Percentiles rank a stretch among this genome's conserved stretches.
Evolutionary conservation across 1,140 invertebrate genomes (phyloP).

Genomic region (Drosophila novamexicana): DNA sequence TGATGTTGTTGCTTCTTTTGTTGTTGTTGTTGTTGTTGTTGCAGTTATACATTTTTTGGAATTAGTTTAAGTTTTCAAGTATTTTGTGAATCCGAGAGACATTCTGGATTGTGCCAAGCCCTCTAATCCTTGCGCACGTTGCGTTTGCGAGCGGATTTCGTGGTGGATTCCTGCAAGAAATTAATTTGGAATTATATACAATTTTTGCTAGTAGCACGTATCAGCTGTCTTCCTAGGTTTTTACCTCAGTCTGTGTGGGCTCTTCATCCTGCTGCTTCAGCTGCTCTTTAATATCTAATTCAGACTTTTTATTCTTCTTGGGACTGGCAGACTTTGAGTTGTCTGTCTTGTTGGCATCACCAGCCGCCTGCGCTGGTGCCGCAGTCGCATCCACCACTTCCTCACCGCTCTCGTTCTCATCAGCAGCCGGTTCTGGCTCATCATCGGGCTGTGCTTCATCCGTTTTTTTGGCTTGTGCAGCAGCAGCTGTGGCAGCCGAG

Average conservation of each 20-base stretch:
- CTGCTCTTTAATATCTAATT: slow-evolving; percentile 72
- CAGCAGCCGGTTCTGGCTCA: slow-evolving; percentile 44
- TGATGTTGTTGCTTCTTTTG: slow-evolving; percentile 11
- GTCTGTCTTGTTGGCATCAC: slow-evolving; percentile 58
- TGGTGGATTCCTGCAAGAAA: slow-evolving; percentile 59
- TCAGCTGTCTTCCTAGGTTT: too few species aligned
- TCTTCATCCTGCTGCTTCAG: slow-evolving; percentile 48
- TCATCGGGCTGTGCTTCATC: slow-evolving; percentile 68
- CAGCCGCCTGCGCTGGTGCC: slow-evolving; percentile 36
- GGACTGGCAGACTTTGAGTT: slow-evolving; percentile 62
- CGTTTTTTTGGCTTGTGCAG: slow-evolving; percentile 61
- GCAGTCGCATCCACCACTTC: slow-evolving; percentile 50
- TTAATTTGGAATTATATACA: not conserved
- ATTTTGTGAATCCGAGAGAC: slow-evolving; percentile 25
- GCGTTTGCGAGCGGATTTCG: slow-evolving; percentile 72
- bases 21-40: slow-evolving; percentile 18
- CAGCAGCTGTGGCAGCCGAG: slow-evolving; percentile 44
- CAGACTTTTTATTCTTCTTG: slow-evolving; percentile 77
- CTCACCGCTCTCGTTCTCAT: slow-evolving; percentile 41
- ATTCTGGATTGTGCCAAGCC: slow-evolving; percentile 13
- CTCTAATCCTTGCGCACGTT: slow-evolving; percentile 73
- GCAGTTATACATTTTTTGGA: slow-evolving; percentile 51
- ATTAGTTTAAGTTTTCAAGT: slow-evolving; percentile 67
- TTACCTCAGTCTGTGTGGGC: slow-evolving; percentile 71
- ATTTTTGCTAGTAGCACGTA: too few species aligned